Evolutionary conservation across 2,797 vertebrate genomes (phyloP), one percentile per base, ranked within the genome.

Genomic region (Hypotaenidia philippensis): DNA sequence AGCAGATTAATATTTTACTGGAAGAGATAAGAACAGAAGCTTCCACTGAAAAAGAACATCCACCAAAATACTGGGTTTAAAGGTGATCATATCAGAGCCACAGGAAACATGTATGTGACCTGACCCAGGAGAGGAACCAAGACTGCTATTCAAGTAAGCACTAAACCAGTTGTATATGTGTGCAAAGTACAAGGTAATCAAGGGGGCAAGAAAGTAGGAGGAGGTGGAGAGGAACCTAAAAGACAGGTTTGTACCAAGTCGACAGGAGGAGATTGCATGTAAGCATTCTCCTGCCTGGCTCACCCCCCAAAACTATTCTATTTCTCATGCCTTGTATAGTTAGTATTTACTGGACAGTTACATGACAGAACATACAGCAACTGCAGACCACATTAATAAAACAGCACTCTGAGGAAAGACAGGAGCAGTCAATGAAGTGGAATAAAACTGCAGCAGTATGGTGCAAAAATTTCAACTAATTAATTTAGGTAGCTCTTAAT

Each of bases 361-460:
- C 64, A 34, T 13, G 57, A 64, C 41, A 77, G 61, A 60, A 63
- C 61, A 52, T 57, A 77, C 78, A 56, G 75, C 40, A 64, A 64
- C 75, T 65, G 49, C 8, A 89, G 69, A 31, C 53, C 71, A 80
- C 27, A 7, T 18, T 56, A 83, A 75, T 69, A 81, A 81, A 94
- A 75, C 76, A 70, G 81, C 56, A 71, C 15, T 57, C 66, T 50
- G 52, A 92, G 71, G n/a, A 74, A 29, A 89, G 71, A 77, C 31
- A 72, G 83, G 29, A 79, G n/a, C 64, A 89, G 79, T 23, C 45
- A 72, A 8, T 40, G 40, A 9, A 0, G 20, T 31, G 41, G 49
- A 81, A 79, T 41, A 63, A 76, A 96, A 86, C 57, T 81, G 93
- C 76, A 90, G 63, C 89, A 38, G 10, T 21, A 41, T 68, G 45